A percentile compares a stretch with the other conserved stretches of the same genome.
phyloP scores from a whole-genome alignment of 2,797 vertebrate genomes.

The Danio tinwini region DNA sequence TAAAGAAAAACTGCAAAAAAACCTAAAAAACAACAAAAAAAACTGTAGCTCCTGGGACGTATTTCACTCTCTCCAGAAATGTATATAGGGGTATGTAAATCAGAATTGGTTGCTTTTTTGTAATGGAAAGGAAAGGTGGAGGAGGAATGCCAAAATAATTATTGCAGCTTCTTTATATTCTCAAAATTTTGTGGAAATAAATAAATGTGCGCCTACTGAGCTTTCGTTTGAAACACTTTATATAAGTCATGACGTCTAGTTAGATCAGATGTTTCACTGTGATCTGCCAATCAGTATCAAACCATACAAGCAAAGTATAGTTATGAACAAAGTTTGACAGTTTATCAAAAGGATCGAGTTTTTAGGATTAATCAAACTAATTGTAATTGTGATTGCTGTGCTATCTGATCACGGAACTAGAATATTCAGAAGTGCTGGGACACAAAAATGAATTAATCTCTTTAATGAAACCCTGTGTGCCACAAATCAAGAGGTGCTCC shows the following conservation, averaged over 20 bases:
- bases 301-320: slow-evolving; percentile 4
- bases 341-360: background rate
- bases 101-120: too few relatives aligned
- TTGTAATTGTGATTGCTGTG: background rate
- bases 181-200: background rate
- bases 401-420: background rate
- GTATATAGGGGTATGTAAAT: too few relatives aligned
- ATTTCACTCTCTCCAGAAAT: too few relatives aligned
- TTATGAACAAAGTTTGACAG: background rate
- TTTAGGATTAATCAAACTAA: background rate
- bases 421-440: slow-evolving; percentile 4
- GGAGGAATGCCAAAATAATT: background rate
- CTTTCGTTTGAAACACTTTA: background rate
- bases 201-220: background rate
- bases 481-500: slow-evolving; percentile 42
- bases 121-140: background rate
- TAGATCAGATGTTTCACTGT: background rate
- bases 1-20: too few relatives aligned
- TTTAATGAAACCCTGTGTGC: slow-evolving; percentile 10
- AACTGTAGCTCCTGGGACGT: too few relatives aligned
- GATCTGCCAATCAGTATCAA: background rate
- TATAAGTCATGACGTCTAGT: background rate
- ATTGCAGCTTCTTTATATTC: background rate
- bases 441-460: slow-evolving; percentile 38
- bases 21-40: too few relatives aligned